Percentiles rank a stretch among this genome's conserved stretches.
These are phyloP conservation scores for Neodiprion virginianus DNA, from an alignment of 1,140 invertebrate species.

Conservation along the genomic window DNA sequence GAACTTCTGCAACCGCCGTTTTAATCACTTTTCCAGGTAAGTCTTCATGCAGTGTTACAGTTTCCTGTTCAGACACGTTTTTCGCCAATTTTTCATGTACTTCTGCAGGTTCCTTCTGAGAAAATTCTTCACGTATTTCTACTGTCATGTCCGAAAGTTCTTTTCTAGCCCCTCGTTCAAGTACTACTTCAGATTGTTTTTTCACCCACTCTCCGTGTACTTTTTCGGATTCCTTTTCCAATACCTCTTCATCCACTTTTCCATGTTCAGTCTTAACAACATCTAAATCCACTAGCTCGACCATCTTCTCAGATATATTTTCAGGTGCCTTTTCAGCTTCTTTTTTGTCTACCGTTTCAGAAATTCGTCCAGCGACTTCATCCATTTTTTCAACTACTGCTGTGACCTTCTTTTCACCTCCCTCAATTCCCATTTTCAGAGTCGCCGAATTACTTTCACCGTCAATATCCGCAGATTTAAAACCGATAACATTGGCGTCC, in stretches of 20 bases:
- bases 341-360: neutral
- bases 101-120: neutral
- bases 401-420: constrained; percentile 18
- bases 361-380: neutral
- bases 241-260: neutral
- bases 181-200: neutral
- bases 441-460: neutral
- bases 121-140: neutral
- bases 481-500: neutral
- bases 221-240: constrained; percentile 17
- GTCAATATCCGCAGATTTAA: constrained; percentile 8
- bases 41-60: neutral
- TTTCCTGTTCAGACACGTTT: neutral
- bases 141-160: neutral
- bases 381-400: constrained; percentile 22
- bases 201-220: neutral
- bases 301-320: neutral
- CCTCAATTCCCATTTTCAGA: neutral
- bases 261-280: neutral
- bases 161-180: neutral
- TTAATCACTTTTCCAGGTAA: neutral
- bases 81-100: neutral
- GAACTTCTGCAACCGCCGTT: neutral
- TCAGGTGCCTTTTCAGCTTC: neutral
- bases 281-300: neutral